A percentile compares a stretch with the other conserved stretches of the same genome.
phyloP scores from a whole-genome alignment of 2,797 vertebrate species.

The Furcifer pardalis region DNA sequence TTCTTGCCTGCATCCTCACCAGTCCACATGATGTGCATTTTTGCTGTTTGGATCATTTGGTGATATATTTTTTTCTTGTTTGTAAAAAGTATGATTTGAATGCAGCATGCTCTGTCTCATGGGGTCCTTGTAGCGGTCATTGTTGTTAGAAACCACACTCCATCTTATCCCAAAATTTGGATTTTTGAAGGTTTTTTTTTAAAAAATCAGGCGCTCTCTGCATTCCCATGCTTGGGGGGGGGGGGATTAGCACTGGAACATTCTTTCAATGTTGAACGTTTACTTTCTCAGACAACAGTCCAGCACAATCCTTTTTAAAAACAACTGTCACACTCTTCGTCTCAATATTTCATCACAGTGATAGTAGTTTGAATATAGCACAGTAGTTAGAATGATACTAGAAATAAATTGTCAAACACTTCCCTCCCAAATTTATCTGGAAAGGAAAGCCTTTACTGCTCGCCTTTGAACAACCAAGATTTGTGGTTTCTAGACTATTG shows the following conservation, averaged over 20 bases:
- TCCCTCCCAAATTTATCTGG: background rate
- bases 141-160: background rate
- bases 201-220: background rate
- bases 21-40: background rate
- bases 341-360: too few species aligned
- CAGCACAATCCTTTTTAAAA: too few species aligned
- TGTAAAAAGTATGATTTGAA: background rate
- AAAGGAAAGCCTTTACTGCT: background rate
- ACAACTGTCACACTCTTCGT: too few species aligned
- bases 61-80: background rate
- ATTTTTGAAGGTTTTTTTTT: background rate
- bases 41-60: background rate
- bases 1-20: background rate
- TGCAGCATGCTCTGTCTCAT: background rate
- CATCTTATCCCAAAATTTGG: too few species aligned
- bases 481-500: background rate
- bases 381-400: background rate
- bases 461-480: background rate
- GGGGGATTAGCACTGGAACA: background rate
- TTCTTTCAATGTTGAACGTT: too few species aligned
- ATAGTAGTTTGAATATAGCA: background rate
- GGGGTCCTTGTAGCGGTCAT: background rate
- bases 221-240: background rate
- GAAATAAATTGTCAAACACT: background rate
- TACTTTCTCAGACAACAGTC: too few species aligned